A percentile compares a stretch with the other conserved stretches of the same genome.
These are phyloP conservation scores for Cosmorhoe ocellata DNA, from an alignment of 2,888 invertebrate species.

Conservation along the genomic window DNA sequence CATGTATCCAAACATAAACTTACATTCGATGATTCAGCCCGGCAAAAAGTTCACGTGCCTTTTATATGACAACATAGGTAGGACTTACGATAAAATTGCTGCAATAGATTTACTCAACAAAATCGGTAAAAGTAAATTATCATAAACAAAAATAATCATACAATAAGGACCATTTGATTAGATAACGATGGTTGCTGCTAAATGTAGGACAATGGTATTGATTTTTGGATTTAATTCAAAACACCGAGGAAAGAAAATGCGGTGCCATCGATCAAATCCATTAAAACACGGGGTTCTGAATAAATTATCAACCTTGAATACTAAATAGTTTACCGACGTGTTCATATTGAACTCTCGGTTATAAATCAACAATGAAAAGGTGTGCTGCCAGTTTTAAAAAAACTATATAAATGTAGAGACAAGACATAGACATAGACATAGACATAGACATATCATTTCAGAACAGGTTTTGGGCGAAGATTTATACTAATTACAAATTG, in stretches of 20 bases:
- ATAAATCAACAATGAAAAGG: constrained; percentile 23
- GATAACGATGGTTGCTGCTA: too few species aligned
- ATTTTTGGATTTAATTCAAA: too few species aligned
- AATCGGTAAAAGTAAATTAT: too few species aligned
- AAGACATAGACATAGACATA: constrained; percentile 6
- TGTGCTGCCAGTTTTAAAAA: constrained; percentile 24
- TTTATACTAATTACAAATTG: constrained; percentile 4
- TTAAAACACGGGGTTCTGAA: not conserved
- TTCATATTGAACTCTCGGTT: constrained; percentile 10
- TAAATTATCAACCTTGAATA: constrained; percentile 17
- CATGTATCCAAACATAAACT: constrained; percentile 49
- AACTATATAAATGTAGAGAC: constrained; percentile 11
- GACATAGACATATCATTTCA: constrained; percentile 3
- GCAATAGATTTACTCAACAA: constrained; percentile 9
- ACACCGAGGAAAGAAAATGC: not conserved
- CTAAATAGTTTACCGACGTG: constrained; percentile 8
- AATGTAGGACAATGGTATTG: too few species aligned
- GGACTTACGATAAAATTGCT: constrained; percentile 4
- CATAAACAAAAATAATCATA: too few species aligned
- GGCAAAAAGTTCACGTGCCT: constrained; percentile 28
- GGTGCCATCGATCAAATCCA: not conserved
- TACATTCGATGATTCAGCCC: constrained; percentile 9
- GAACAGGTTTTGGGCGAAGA: constrained; percentile 19
- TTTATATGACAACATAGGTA: constrained; percentile 21
- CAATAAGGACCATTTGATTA: too few species aligned